Percentiles rank a stretch among this genome's conserved stretches.
These are phyloP conservation scores for Mionectes macconnelli DNA, from an alignment of 2,113 vertebrate species.

Conservation along the genomic window DNA sequence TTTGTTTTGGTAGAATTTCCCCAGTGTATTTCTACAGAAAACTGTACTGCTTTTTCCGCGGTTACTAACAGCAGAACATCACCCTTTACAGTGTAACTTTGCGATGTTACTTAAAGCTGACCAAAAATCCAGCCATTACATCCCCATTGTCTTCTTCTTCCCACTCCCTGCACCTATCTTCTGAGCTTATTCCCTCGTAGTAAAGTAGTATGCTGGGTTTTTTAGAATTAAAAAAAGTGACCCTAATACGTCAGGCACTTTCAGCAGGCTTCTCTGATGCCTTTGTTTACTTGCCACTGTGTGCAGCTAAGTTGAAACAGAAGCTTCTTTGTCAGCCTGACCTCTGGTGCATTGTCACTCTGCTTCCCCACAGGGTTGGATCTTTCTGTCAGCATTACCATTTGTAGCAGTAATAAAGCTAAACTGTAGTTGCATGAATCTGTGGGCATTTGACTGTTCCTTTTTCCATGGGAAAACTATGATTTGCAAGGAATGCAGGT, in stretches of 20 bases:
- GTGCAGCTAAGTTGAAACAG: conserved; percentile 49
- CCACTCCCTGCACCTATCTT: background rate
- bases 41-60: background rate
- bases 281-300: conserved; percentile 49
- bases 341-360: background rate
- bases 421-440: background rate
- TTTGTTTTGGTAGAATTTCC: background rate
- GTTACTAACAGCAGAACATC: background rate
- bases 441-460: background rate
- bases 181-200: background rate
- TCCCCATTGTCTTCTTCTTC: background rate
- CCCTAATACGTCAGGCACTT: conserved; percentile 33
- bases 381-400: background rate
- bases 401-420: conserved; percentile 6
- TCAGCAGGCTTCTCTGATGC: conserved; percentile 28
- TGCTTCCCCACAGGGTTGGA: background rate
- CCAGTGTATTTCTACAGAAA: background rate
- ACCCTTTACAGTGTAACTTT: background rate
- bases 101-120: background rate
- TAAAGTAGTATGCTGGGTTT: background rate
- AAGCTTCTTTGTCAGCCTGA: conserved; percentile 52
- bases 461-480: background rate
- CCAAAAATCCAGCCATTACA: background rate
- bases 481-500: background rate
- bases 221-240: background rate